phyloP scores from a whole-genome alignment of 2,888 invertebrate genomes.

The Dastarcus helophoroides region DNA sequence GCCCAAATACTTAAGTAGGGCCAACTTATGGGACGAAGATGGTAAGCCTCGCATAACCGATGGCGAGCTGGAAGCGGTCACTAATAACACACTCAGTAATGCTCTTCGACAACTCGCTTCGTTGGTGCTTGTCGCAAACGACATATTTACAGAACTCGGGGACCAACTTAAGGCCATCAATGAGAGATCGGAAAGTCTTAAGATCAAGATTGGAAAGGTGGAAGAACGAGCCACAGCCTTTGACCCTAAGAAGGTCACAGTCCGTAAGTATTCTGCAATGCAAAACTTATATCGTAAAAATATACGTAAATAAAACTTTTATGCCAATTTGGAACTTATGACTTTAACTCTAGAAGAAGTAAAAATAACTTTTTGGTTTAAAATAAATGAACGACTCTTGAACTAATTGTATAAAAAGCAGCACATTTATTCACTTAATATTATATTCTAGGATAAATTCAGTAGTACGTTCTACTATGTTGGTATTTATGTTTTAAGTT shows the following conservation, averaged over 20 bases:
- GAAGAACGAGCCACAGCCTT: conserved; percentile 59
- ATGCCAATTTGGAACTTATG: too few relatives aligned
- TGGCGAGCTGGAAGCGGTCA: conserved; percentile 74
- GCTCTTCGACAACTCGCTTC: conserved; percentile 78
- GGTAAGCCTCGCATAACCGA: conserved; percentile 51
- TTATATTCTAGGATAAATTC: too few relatives aligned
- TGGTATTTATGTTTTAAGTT: too few relatives aligned
- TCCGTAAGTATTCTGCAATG: conserved; percentile 84
- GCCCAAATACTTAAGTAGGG: conserved; percentile 67
- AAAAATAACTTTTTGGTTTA: too few relatives aligned
- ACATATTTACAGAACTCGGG: conserved; percentile 75
- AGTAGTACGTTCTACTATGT: too few relatives aligned
- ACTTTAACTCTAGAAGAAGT: too few relatives aligned
- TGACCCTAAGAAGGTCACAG: conserved; percentile 84
- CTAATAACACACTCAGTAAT: conserved; percentile 76
- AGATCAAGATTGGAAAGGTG: conserved; percentile 56
- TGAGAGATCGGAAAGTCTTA: conserved; percentile 59
- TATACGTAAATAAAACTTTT: too few relatives aligned
- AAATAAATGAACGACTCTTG: too few relatives aligned
- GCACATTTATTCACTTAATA: too few relatives aligned
- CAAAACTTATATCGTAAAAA: too few relatives aligned
- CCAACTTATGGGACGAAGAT: conserved; percentile 47
- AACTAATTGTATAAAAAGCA: too few relatives aligned
- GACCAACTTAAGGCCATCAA: conserved; percentile 62
- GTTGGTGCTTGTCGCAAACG: conserved; percentile 69